Percentiles rank a stretch among this genome's conserved stretches.
Conservation (phyloP, 2,888 invertebrate species). For the Apodemia zela region DNA sequence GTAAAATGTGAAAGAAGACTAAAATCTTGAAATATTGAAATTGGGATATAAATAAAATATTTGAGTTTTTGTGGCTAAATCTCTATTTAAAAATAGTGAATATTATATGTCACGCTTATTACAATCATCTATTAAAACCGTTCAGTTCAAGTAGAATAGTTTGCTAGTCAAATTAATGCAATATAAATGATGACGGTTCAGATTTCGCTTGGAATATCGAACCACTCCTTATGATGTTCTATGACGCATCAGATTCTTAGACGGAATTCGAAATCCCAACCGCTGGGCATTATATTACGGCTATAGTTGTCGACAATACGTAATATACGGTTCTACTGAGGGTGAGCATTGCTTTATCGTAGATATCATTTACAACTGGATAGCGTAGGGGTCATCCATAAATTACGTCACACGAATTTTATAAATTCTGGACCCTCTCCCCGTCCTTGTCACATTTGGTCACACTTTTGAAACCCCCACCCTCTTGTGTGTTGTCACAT, state of each 20-base stretch:
- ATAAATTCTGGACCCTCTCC: too few species aligned
- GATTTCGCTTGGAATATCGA: neutral
- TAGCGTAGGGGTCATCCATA: neutral
- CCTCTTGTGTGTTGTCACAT: too few species aligned
- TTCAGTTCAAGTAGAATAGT: neutral
- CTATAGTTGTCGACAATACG: conserved; percentile 8
- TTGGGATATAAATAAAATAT: too few species aligned
- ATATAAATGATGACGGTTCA: conserved; percentile 5
- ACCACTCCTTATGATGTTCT: conserved; percentile 13
- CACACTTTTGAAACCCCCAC: too few species aligned
- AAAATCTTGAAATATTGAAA: too few species aligned
- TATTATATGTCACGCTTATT: neutral
- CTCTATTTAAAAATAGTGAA: too few species aligned
- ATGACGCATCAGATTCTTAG: conserved; percentile 20
- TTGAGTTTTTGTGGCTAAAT: too few species aligned
- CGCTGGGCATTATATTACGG: conserved; percentile 17
- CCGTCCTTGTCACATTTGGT: too few species aligned
- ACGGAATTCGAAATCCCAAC: conserved; percentile 19
- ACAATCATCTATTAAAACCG: neutral
- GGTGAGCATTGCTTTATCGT: neutral
- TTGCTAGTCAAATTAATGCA: neutral
- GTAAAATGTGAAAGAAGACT: too few species aligned
- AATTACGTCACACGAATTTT: too few species aligned
- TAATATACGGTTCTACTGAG: conserved; percentile 4
- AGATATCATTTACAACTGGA: neutral